Percentiles rank a stretch among this genome's conserved stretches.
phyloP scores from a whole-genome alignment of 2,113 vertebrate species.

The Panthera uncia region DNA sequence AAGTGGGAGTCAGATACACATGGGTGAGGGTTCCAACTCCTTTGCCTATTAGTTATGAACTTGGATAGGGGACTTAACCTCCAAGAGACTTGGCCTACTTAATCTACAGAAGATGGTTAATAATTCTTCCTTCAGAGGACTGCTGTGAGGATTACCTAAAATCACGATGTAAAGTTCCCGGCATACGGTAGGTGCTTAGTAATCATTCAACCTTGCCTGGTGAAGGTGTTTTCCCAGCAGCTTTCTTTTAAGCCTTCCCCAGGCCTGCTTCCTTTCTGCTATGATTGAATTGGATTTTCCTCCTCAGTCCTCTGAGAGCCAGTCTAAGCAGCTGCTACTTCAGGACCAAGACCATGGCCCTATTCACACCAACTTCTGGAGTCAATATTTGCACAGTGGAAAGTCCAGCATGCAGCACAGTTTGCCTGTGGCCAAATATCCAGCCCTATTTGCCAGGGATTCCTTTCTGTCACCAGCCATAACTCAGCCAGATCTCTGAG shows the following conservation, averaged over 20 bases:
- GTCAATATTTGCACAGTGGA: neutral
- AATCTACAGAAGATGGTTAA: neutral
- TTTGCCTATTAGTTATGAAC: neutral
- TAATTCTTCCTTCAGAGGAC: neutral
- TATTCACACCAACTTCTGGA: neutral
- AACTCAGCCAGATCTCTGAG: conserved; percentile 45
- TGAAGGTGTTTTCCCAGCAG: neutral
- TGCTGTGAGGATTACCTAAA: neutral
- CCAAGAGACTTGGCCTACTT: neutral
- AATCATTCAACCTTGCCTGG: neutral
- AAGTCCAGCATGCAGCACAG: neutral
- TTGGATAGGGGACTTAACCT: neutral
- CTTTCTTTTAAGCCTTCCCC: neutral
- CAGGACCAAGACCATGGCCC: neutral
- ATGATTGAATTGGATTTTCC: neutral
- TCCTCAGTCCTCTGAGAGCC: neutral
- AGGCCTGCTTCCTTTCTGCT: neutral
- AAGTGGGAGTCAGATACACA: neutral
- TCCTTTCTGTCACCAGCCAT: conserved; percentile 34
- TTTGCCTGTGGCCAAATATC: neutral
- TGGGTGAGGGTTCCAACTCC: neutral
- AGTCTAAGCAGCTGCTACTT: neutral
- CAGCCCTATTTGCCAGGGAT: neutral
- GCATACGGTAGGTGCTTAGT: neutral
- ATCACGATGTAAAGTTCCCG: neutral